These are phyloP conservation scores for Basileuterus tristriatus DNA, from an alignment of 2,797 vertebrate species.

Conservation along the genomic window DNA sequence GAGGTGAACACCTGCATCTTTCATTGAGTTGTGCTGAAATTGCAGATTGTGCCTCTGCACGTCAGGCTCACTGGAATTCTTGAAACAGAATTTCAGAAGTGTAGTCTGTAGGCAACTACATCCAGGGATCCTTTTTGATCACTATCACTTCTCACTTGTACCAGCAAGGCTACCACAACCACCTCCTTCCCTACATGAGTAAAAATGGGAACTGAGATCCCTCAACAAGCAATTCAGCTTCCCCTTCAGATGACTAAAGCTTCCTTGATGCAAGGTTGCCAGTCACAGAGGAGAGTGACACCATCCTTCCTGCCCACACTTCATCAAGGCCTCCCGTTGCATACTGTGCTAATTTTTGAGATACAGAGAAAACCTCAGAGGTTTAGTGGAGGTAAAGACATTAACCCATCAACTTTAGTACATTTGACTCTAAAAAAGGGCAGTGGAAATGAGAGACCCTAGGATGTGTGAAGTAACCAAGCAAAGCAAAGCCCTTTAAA, in stretches of 20 bases:
- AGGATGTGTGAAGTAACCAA: not conserved
- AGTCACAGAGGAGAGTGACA: not conserved
- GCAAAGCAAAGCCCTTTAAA: not conserved
- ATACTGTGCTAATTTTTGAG: not conserved
- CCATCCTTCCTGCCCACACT: not conserved
- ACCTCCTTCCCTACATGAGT: not conserved
- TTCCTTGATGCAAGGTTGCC: not conserved
- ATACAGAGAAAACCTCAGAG: not conserved
- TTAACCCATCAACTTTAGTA: not conserved
- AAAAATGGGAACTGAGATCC: constrained; percentile 15
- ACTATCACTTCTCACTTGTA: not conserved
- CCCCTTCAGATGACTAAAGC: constrained; percentile 6
- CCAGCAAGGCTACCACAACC: not conserved
- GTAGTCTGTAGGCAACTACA: not conserved
- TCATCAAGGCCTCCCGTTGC: not conserved
- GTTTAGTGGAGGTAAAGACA: not conserved
- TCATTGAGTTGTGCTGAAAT: not conserved
- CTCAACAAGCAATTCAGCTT: constrained; percentile 41
- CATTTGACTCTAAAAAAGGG: not conserved
- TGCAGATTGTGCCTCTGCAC: not conserved
- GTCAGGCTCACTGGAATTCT: not conserved
- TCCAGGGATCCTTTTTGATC: not conserved
- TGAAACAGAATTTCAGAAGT: not conserved
- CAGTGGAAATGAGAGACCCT: not conserved
- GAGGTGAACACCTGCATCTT: not conserved